Conservation (phyloP, 2,888 invertebrate genomes). For the Dasypolia templi region DNA sequence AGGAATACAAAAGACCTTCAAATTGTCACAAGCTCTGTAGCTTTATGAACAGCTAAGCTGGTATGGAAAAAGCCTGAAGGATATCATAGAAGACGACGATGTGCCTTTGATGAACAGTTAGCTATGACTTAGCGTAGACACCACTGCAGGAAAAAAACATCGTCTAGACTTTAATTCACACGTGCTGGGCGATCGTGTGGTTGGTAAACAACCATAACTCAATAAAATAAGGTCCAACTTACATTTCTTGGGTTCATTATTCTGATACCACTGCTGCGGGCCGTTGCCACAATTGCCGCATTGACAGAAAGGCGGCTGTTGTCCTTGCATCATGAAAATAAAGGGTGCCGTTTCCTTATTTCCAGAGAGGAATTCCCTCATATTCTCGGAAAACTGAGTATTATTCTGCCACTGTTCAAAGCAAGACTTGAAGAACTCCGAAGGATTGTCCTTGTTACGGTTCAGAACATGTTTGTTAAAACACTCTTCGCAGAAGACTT, state of each 20-base stretch:
- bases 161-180: not conserved
- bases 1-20: slow-evolving; percentile 43
- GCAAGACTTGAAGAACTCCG: slow-evolving; percentile 85
- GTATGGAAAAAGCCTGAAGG: not conserved
- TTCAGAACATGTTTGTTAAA: slow-evolving; percentile 82
- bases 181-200: not conserved
- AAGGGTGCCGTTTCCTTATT: slow-evolving; percentile 77
- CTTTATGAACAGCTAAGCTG: not conserved
- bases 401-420: slow-evolving; percentile 87
- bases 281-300: slow-evolving; percentile 72
- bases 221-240: slow-evolving; percentile 35
- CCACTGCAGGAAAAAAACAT: not conserved
- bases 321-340: slow-evolving; percentile 83
- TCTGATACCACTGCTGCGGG: slow-evolving; percentile 78
- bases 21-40: slow-evolving; percentile 2
- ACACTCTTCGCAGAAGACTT: slow-evolving; percentile 86
- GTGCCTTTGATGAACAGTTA: too few relatives aligned
- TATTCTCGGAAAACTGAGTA: slow-evolving; percentile 79
- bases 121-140: not conserved
- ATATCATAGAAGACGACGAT: not conserved
- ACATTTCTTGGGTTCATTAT: slow-evolving; percentile 84
- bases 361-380: slow-evolving; percentile 81
- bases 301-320: slow-evolving; percentile 79
- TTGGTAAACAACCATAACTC: not conserved
- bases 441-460: slow-evolving; percentile 80